Conservation (phyloP, 2,113 vertebrate genomes). For the Sula dactylatra region DNA sequence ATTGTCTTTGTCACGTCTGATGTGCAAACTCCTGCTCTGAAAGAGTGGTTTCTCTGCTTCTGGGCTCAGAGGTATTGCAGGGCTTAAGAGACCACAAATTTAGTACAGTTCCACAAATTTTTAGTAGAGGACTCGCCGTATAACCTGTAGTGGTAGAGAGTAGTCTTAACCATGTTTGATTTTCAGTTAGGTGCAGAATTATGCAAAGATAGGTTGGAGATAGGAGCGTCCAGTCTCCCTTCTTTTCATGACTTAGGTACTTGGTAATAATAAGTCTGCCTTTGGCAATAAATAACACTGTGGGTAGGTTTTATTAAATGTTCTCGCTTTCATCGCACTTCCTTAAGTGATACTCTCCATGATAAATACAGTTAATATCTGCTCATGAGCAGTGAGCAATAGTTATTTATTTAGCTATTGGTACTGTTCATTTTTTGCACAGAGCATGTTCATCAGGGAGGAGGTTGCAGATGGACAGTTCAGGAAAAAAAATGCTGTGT, state of each 20-base stretch:
- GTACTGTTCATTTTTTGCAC: background rate
- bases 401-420: background rate
- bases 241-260: background rate
- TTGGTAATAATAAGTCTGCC: background rate
- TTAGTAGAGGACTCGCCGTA: background rate
- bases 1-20: background rate
- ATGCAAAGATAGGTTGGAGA: background rate
- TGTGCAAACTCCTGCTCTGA: background rate
- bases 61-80: background rate
- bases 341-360: background rate
- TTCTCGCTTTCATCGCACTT: background rate
- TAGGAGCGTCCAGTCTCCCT: background rate
- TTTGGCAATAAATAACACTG: background rate
- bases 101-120: background rate
- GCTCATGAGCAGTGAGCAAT: background rate
- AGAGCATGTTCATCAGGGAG: background rate
- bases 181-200: background rate
- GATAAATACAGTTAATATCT: too few relatives aligned
- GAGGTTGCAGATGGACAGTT: background rate
- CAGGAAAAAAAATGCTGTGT: background rate
- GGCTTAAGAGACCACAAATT: background rate
- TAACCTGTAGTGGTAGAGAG: background rate
- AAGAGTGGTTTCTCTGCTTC: background rate
- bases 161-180: background rate
- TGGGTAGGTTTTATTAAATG: background rate